Evolutionary conservation across 2,797 vertebrate species (phyloP), one percentile per base, ranked within the genome.

Genomic region (Onychomys torridus): DNA sequence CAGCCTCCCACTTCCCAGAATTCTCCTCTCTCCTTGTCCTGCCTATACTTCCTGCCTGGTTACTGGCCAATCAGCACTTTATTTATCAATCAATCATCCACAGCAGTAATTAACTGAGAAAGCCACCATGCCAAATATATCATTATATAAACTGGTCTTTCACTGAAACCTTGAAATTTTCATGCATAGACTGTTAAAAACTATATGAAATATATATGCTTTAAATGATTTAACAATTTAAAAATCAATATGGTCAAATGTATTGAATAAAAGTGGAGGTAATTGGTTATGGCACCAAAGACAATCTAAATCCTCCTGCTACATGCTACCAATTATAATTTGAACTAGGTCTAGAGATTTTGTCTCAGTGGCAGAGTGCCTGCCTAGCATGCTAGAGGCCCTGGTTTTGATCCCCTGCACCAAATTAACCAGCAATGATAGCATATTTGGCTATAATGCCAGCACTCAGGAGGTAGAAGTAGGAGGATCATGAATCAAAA

Each of bases 121-220:
- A 91, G 55, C 23, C 37, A 57, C 88, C 65, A 77, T 59, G 59
- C 37, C 83, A 85, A 94, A 91, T 88, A 32, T 73, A 83, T 89
- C 77, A 89, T 93, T 93, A 79, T 57, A 69, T 81, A 67, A 67
- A 75, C 4, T 59, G 55, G 40, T 27, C 23, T 43, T 61, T 43
- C 13, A 83, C 0, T 55, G 46, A 90, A 88, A 37, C 71, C 59
- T 90, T 88, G 71, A 93, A 13, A 43, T 84, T 75, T 89, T 59
- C 73, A n/a, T 46, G 55, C 46, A 61, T 23, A 23, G 67, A 86
- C 75, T 82, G 75, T 37, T 82, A 95, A 77, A 87, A 55, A 65
- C 82, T 73, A 37, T 69, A 40, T 29, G n/a, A 10, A 12, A 3
- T 94, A 37, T 43, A 52, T 43, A 52, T 40, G 25, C 49, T 75